Base-by-base conservation (phyloP, 2,797 vertebrate species). In the Acrossocheilus fasciatus region DNA sequence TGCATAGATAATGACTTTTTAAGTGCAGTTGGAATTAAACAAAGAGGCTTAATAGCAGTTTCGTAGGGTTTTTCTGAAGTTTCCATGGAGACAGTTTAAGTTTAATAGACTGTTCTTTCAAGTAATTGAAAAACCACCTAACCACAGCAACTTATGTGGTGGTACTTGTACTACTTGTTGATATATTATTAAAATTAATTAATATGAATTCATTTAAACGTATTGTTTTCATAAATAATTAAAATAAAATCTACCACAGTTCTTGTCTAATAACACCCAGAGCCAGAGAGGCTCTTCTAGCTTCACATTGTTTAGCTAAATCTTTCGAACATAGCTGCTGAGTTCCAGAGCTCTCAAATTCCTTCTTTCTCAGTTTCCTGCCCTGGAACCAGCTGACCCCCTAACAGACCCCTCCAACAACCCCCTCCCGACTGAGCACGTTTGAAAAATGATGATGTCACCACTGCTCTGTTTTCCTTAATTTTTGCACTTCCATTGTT, bases 371-470 rank as follows among this genome's bases (percentile, higher is more conserved):
- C 91, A 79, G 93, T 94, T 95, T 96, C 95, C 95, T 95, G 95
- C 91, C 91, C 87, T 85, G 78, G 81, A 87, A 79, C 89, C 73
- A 83, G 86, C 78, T 68, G 54, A 91, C 91, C 92, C 89, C 91
- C 91, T 92, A 94, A 94, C 93, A 93, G 91, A 64, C 47, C 91
- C 93, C 91, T 86, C 92, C 92, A 91, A 92, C 92, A 90, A 88
- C 91, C 68, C 87, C 78, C 81, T 91, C 84, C 41, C 50, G 87
- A 91, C 89, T 87, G 92, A 92, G 92, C 91, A 90, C 90, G 80
- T 90, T 90, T 94, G 94, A 94, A 94, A 92, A 93, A 92, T 92
- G 87, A 94, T 96, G 94, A 96, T 94, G 94, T 95, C 95, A 96
- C 92, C 92, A 83, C 86, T 88, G 89, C 89, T 89, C 87, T 87